Base-by-base conservation (phyloP, 2,797 vertebrate genomes). In the Aselliscus stoliczkanus region DNA sequence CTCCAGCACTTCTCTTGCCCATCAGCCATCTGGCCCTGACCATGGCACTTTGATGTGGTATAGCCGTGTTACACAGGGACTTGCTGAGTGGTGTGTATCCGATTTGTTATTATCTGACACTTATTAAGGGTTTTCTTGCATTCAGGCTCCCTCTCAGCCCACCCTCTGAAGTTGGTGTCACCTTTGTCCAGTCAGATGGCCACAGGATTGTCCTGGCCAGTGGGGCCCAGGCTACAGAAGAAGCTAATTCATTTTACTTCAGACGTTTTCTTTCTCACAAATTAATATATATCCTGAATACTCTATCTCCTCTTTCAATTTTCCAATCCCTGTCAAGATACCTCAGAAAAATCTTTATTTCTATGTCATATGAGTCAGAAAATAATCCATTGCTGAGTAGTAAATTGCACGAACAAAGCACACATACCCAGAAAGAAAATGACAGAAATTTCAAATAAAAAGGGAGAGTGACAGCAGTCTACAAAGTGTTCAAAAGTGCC, bases 71-170 rank as follows among this genome's bases (percentile, higher is more conserved):
- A 70, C 54, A 73, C 27, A 29, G 27, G 34, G 80, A 17, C 64
- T 81, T 84, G 81, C 64, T 95, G 67, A 88, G 62, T 67, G 37
- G 75, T 27, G 8, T 25, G 7, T 60, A 54, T 21, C 67, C 81
- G 23, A 86, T 75, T 81, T 88, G 84, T 77, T 72, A 64, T n/a
- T n/a, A 92, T 54, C 50, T 95, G 88, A 93, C 44, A 72, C 62
- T 84, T 62, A 85, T 1, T 58, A 75, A 44, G 44, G 37, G 23
- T 65, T 50, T 93, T 76, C 42, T 56, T 69, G 6, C 54, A 39
- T 21, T 67, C 11, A 7, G 58, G 85, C 4, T 81, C 15, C 13
- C 11, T 82, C n/a, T 85, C 62, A 64, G 29, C 44, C 56, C 76
- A 70, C 6, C n/a, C 18, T 62, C 58, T 31, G 47, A 77, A 50